Percentiles rank a stretch among this genome's conserved stretches.
These are phyloP conservation scores for Epinephelus cyanopodus DNA, from an alignment of 2,113 vertebrate genomes.

Conservation along the genomic window DNA sequence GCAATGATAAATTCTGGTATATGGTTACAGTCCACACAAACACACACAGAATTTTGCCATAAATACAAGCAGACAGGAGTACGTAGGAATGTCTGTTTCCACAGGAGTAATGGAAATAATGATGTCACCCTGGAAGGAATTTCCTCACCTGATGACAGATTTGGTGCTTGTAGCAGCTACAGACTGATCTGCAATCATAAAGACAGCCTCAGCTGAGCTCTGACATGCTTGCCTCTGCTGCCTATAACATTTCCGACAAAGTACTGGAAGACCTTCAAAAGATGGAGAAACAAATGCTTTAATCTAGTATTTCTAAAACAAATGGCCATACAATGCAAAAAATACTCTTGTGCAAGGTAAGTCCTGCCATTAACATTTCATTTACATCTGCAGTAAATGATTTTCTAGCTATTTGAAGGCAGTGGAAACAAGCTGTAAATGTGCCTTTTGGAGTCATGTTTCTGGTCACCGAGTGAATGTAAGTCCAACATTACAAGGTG, in stretches of 20 bases:
- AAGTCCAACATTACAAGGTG: too few species aligned
- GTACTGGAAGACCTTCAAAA: not conserved
- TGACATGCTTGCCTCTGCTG: not conserved
- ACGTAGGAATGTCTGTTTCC: slow-evolving; percentile 46
- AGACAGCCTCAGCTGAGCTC: not conserved
- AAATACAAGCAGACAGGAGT: slow-evolving; percentile 22
- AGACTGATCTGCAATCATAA: slow-evolving; percentile 16
- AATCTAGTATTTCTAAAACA: not conserved
- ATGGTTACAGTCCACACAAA: not conserved
- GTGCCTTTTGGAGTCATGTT: too few species aligned
- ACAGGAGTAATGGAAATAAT: slow-evolving; percentile 42
- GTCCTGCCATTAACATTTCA: not conserved
- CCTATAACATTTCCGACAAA: not conserved
- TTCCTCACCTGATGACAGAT: slow-evolving; percentile 59
- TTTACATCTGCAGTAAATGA: not conserved
- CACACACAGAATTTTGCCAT: not conserved
- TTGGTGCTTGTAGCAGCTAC: slow-evolving; percentile 25
- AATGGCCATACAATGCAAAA: not conserved
- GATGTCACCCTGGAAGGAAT: slow-evolving; percentile 64
- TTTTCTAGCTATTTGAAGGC: not conserved
- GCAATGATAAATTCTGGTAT: slow-evolving; percentile 19
- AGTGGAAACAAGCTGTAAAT: too few species aligned
- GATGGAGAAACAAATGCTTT: not conserved
- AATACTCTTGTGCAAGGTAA: not conserved
- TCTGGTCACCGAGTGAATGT: too few species aligned